These are phyloP conservation scores for Desoria tigrina DNA, from an alignment of 2,888 invertebrate species.

Conservation along the genomic window DNA sequence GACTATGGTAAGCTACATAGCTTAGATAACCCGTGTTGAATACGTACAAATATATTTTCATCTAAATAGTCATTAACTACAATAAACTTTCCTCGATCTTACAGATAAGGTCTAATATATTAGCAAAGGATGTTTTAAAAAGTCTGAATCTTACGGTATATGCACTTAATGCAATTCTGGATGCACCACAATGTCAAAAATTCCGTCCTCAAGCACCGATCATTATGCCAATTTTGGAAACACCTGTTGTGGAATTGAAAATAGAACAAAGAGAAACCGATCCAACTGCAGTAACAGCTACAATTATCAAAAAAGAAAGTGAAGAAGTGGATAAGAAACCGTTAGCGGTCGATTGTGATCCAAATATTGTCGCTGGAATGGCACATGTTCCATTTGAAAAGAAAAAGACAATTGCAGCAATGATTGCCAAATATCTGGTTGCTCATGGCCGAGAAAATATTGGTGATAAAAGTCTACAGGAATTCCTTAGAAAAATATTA, in stretches of 20 bases:
- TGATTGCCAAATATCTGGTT: conserved; percentile 32
- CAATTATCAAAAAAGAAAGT: not conserved
- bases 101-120: conserved; percentile 46
- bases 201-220: conserved; percentile 24
- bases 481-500: conserved; percentile 32
- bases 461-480: conserved; percentile 28
- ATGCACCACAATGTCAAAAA: conserved; percentile 46
- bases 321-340: not conserved
- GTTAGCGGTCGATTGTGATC: too few species aligned
- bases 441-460: conserved; percentile 35
- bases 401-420: conserved; percentile 31
- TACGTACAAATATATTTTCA: too few species aligned
- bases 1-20: conserved; percentile 37
- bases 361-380: too few species aligned
- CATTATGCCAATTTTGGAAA: conserved; percentile 1
- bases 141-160: conserved; percentile 44
- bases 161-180: conserved; percentile 43
- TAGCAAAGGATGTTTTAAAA: conserved; percentile 35
- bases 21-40: not conserved
- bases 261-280: not conserved
- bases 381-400: conserved; percentile 12
- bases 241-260: not conserved
- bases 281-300: too few species aligned
- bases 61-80: not conserved
- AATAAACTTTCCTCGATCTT: not conserved